A percentile compares a stretch with the other conserved stretches of the same genome.
Evolutionary conservation across 2,888 invertebrate genomes (phyloP).

Genomic region (Parnassius orleans): DNA sequence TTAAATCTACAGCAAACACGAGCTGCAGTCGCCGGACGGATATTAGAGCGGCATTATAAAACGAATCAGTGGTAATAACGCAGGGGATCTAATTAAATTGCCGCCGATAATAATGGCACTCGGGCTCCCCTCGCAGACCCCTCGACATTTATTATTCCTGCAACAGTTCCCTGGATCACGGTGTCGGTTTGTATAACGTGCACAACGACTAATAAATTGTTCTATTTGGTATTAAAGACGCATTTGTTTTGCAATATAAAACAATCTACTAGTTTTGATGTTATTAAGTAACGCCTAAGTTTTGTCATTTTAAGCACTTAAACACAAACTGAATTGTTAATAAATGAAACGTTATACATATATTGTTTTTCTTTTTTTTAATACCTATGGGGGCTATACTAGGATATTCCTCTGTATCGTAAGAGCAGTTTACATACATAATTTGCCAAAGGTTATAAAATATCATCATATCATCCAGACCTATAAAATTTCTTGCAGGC

Average conservation of each 20-base stretch:
- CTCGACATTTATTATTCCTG: constrained; percentile 76
- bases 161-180: constrained; percentile 52
- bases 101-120: constrained; percentile 77
- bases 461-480: too few relatives aligned
- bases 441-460: too few relatives aligned
- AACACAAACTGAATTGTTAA: too few relatives aligned
- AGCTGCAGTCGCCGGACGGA: constrained; percentile 46
- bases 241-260: background rate
- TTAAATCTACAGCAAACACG: constrained; percentile 45
- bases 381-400: too few relatives aligned
- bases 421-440: too few relatives aligned
- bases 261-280: too few relatives aligned
- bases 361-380: too few relatives aligned
- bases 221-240: constrained; percentile 8
- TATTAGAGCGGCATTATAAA: constrained; percentile 73
- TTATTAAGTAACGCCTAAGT: background rate
- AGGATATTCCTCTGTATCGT: too few relatives aligned
- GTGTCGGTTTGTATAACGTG: constrained; percentile 34
- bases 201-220: constrained; percentile 23
- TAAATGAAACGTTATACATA: too few relatives aligned
- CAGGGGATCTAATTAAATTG: constrained; percentile 80
- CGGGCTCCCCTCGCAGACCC: constrained; percentile 68
- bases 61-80: constrained; percentile 77
- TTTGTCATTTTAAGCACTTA: background rate
- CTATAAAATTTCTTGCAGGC: too few relatives aligned